phyloP scores from a whole-genome alignment of 1,140 invertebrate genomes.

The Lepidurus packardi region DNA sequence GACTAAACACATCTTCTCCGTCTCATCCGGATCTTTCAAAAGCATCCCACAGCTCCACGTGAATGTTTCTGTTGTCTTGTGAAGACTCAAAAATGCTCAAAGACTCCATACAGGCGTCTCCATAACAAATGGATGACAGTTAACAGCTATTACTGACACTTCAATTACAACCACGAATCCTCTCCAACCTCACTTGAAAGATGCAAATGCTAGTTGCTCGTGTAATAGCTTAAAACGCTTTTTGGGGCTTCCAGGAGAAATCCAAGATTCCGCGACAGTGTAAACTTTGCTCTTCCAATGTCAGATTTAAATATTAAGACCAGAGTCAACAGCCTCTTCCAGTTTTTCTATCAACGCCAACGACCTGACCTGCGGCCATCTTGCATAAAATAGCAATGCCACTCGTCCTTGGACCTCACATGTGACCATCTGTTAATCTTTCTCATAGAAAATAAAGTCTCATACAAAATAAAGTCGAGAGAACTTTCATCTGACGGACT shows the following conservation, averaged over 20 bases:
- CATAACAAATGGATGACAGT: neutral
- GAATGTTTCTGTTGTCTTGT: neutral
- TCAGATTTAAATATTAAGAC: neutral
- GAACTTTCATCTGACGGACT: neutral
- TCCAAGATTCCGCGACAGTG: too few species aligned
- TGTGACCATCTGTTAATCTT: conserved; percentile 27
- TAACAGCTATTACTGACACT: neutral
- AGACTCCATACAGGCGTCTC: neutral
- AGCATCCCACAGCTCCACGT: neutral
- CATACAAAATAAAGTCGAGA: neutral
- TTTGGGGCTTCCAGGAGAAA: too few species aligned
- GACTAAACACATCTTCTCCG: conserved; percentile 15
- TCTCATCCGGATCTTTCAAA: neutral
- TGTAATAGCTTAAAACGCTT: too few species aligned
- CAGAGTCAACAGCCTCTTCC: neutral
- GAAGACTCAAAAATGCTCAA: neutral
- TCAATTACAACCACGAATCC: neutral
- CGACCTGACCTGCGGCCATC: conserved; percentile 1
- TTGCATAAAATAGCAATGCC: neutral
- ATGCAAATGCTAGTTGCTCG: too few species aligned
- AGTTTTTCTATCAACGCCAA: conserved; percentile 15
- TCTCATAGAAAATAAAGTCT: neutral
- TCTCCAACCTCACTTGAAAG: neutral
- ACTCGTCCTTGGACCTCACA: conserved; percentile 27
- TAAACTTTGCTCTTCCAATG: too few species aligned